phyloP scores from a whole-genome alignment of 2,113 vertebrate species.

The Mastomys coucha region DNA sequence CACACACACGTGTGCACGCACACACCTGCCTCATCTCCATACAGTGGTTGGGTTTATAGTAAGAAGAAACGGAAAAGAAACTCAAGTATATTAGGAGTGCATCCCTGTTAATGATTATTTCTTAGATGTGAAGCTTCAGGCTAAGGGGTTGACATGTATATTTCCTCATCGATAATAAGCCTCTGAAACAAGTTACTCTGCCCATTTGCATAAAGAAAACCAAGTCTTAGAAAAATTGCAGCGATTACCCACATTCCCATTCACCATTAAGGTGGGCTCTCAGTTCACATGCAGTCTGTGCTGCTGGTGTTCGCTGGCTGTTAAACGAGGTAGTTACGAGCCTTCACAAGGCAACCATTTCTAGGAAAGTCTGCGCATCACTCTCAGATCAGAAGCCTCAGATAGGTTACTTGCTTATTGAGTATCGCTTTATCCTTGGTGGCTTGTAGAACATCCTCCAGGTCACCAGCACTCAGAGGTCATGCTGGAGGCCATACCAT shows the following conservation, averaged over 20 bases:
- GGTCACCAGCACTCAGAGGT: neutral
- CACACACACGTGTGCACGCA: fast-evolving
- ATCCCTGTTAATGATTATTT: slow-evolving; percentile 10
- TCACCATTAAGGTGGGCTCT: neutral
- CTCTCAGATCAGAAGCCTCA: too few species aligned
- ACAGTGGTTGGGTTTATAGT: neutral
- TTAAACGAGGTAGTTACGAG: neutral
- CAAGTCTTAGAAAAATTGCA: neutral
- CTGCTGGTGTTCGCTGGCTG: neutral
- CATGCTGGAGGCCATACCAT: neutral
- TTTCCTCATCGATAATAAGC: neutral
- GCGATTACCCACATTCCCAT: neutral
- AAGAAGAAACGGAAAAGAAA: neutral
- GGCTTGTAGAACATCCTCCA: neutral
- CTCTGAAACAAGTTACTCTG: neutral
- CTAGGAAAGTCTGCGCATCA: neutral
- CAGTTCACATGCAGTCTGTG: neutral
- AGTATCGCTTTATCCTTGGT: neutral
- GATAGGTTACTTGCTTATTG: neutral
- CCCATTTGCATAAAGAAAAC: slow-evolving; percentile 16
- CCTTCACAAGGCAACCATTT: neutral
- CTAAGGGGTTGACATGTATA: neutral
- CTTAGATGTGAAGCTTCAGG: neutral
- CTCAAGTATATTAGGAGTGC: neutral
- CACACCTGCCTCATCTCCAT: neutral